phyloP scores from a whole-genome alignment of 2,888 invertebrate species.

The Auanema freiburgensis region DNA sequence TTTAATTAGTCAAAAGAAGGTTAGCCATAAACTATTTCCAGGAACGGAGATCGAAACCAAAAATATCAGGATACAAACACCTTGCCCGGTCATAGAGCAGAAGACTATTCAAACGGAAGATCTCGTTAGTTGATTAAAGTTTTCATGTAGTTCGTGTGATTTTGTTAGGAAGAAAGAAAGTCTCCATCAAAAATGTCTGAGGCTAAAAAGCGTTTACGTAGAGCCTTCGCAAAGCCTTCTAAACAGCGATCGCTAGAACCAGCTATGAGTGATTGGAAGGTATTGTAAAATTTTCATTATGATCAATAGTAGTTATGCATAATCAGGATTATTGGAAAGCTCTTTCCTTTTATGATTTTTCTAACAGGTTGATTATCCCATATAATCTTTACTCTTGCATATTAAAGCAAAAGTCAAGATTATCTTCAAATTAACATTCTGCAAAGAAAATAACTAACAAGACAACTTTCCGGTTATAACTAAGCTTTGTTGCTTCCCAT shows the following conservation, averaged over 20 bases:
- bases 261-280: conserved; percentile 52
- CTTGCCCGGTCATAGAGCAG: conserved; percentile 46
- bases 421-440: too few relatives aligned
- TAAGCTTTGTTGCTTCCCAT: too few relatives aligned
- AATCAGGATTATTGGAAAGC: neutral
- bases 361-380: neutral
- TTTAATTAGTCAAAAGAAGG: neutral
- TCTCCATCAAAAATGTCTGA: conserved; percentile 54
- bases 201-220: conserved; percentile 49
- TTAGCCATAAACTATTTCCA: neutral
- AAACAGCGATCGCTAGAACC: conserved; percentile 29
- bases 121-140: conserved; percentile 19
- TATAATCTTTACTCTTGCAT: too few relatives aligned
- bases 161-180: conserved; percentile 33
- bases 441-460: too few relatives aligned
- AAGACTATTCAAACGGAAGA: conserved; percentile 56
- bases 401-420: too few relatives aligned
- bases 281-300: conserved; percentile 7
- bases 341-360: neutral
- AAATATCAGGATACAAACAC: conserved; percentile 57
- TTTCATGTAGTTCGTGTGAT: neutral
- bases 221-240: conserved; percentile 44
- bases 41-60: conserved; percentile 47
- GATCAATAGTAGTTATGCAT: neutral
- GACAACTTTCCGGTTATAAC: too few relatives aligned